Evolutionary conservation across 2,113 vertebrate species (phyloP), one percentile per base, ranked within the genome.

Genomic region (Poeciliopsis occidentalis): DNA sequence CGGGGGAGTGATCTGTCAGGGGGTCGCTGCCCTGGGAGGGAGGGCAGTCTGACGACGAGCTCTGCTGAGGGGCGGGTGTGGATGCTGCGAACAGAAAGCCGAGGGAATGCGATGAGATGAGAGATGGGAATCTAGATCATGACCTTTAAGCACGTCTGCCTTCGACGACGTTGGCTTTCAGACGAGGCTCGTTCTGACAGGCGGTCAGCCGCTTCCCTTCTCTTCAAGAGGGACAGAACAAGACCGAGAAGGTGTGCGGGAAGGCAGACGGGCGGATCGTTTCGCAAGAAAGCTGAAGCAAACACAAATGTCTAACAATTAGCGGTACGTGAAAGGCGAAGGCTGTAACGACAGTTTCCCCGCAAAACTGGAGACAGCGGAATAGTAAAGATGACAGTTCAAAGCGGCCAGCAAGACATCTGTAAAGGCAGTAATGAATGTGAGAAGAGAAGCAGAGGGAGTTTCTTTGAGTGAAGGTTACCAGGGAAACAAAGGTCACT

Each of bases 11-110:
- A 92, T 96, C 96, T 83, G 95, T 95, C 0, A 81, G 83, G 75
- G 82, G 87, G 79, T 91, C 89, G 19, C 94, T 95, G 79, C 93
- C 92, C 30, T 96, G 95, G 82, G 96, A 95, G 1, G 94, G 93
- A 78, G 96, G 95, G 78, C 95, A 96, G 92, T 96, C 96, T 66
- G 96, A 96, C 22, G 96, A 95, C 69, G 95, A 95, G 87, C 95
- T 96, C 92, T 96, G 97, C 86, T 95, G 95, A 70, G 95, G 96
- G 78, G 96, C 96, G 77, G 96, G 96, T 44, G 96, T 96, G 71
- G 96, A 96, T 76, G 97, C 96, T 97, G 89, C 6, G 2, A n/a
- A 60, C 0, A 72, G 13, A 47, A 27, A 26, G 24, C 26, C 29
- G 6, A 13, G 22, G 39, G 8, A 73, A 70, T 10, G 8, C 32